These are phyloP conservation scores for Leptonema lineaticorne DNA, from an alignment of 1,140 invertebrate genomes.

Conservation along the genomic window DNA sequence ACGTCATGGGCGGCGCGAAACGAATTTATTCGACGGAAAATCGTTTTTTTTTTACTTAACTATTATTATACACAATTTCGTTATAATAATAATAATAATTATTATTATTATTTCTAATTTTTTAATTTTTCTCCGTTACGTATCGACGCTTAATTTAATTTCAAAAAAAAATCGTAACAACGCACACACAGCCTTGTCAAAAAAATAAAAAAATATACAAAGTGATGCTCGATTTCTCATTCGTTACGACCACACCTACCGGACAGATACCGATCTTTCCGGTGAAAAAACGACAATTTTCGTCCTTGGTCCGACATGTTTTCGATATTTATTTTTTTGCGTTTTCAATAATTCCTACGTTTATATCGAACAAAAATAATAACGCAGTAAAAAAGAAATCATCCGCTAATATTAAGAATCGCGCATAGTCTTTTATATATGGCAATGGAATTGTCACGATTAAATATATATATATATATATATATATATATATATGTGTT, in stretches of 20 bases:
- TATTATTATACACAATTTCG: too few relatives aligned
- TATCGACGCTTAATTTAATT: constrained; percentile 3
- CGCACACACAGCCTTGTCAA: background rate
- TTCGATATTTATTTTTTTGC: too few relatives aligned
- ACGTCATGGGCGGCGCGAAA: too few relatives aligned
- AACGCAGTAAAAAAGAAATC: background rate
- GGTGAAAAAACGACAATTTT: constrained; percentile 3
- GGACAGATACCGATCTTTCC: background rate
- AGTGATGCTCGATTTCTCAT: constrained; percentile 11
- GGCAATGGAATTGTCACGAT: background rate
- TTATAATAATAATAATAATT: too few relatives aligned
- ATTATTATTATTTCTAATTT: too few relatives aligned
- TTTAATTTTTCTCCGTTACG: too few relatives aligned
- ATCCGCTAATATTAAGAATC: background rate
- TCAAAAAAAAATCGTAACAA: background rate
- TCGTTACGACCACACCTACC: constrained; percentile 13
- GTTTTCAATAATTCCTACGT: background rate
- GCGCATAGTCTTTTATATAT: background rate
- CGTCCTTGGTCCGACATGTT: background rate
- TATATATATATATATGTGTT: too few relatives aligned
- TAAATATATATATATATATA: too few relatives aligned
- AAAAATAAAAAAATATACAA: too few relatives aligned
- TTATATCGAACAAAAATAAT: background rate
- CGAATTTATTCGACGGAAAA: too few relatives aligned
- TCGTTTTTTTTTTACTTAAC: too few relatives aligned